Percentiles rank a stretch among this genome's conserved stretches.
Conservation (phyloP, 2,797 vertebrate species). For the Sparidentex hasta region DNA sequence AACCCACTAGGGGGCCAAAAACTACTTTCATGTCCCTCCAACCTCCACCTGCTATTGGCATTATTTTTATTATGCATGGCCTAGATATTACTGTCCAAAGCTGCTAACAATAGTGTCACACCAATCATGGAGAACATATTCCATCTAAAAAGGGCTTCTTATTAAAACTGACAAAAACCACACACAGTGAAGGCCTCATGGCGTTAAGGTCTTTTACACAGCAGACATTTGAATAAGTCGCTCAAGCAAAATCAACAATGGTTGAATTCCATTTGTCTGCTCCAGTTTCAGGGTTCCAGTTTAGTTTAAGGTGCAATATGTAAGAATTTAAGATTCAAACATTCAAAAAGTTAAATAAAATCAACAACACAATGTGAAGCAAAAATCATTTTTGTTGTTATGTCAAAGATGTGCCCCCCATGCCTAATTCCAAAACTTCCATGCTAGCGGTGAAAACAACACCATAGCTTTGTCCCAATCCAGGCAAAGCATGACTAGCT, state of each 20-base stretch:
- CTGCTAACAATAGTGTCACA: background rate
- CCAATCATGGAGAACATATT: background rate
- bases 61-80: too few species aligned
- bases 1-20: background rate
- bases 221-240: background rate
- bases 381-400: too few species aligned
- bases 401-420: too few species aligned
- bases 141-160: too few species aligned
- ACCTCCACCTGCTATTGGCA: background rate
- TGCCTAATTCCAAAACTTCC: too few species aligned
- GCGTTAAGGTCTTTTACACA: background rate
- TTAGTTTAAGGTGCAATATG: background rate
- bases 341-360: too few species aligned
- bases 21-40: background rate
- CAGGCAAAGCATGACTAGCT: too few species aligned
- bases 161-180: background rate
- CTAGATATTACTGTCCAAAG: background rate
- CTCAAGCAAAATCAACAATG: too few species aligned
- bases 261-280: background rate
- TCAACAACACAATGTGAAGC: too few species aligned
- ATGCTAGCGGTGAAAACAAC: too few species aligned
- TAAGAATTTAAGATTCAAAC: too few species aligned
- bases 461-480: too few species aligned
- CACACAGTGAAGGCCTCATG: background rate
- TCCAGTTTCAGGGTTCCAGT: background rate